Conservation (phyloP, 2,113 vertebrate species). For the Prietella phreatophila region DNA sequence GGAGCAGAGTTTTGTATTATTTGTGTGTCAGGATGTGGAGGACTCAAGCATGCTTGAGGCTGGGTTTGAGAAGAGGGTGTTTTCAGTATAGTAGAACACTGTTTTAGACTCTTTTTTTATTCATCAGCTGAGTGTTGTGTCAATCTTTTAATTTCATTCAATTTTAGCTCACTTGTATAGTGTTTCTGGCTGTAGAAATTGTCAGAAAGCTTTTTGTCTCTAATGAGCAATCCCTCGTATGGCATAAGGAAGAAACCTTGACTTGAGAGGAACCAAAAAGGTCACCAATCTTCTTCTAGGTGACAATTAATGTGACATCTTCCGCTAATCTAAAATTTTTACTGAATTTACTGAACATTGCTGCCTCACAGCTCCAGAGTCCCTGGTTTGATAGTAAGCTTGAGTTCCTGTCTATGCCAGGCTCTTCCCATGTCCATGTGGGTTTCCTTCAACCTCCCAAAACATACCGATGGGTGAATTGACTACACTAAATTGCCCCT, state of each 20-base stretch:
- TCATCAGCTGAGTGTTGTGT: slow-evolving; percentile 2
- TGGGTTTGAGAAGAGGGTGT: slow-evolving; percentile 59
- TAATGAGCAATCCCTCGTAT: background rate
- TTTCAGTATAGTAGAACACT: slow-evolving; percentile 60
- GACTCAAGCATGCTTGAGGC: slow-evolving; percentile 62
- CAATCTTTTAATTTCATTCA: background rate
- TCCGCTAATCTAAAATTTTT: slow-evolving; percentile 6
- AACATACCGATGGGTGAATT: background rate
- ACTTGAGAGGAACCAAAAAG: background rate
- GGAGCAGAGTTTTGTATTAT: slow-evolving; percentile 52
- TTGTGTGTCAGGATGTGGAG: slow-evolving; percentile 56
- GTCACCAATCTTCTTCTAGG: background rate
- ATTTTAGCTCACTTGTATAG: background rate
- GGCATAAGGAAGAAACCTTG: background rate
- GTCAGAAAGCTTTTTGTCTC: background rate
- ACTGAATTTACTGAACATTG: background rate
- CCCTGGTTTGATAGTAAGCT: background rate
- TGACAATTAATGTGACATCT: background rate
- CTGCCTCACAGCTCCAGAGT: background rate
- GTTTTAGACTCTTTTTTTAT: slow-evolving; percentile 37
- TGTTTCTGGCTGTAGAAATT: background rate
- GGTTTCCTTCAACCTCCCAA: background rate
- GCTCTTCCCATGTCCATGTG: background rate
- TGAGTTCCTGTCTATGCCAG: background rate
- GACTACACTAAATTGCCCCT: background rate